Evolutionary conservation across 2,888 invertebrate genomes (phyloP).

Genomic region (Rhingia rostrata): DNA sequence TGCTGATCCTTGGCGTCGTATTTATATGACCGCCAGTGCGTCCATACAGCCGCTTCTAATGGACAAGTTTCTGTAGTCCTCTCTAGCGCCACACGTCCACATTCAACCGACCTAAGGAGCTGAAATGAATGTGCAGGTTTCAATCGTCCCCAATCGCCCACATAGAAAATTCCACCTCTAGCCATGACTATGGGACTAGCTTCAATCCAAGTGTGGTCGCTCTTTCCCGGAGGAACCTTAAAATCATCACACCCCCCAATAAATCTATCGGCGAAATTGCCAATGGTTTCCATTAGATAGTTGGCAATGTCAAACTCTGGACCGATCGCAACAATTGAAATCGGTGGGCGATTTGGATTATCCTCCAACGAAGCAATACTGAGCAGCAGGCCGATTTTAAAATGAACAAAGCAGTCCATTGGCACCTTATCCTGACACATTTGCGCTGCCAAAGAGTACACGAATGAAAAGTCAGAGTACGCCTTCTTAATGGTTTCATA

Average conservation of each 20-base stretch:
- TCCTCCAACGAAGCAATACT: conserved; percentile 82
- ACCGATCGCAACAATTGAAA: conserved; percentile 80
- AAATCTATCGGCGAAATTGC: conserved; percentile 80
- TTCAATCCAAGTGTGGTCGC: conserved; percentile 78
- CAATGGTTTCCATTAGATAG: conserved; percentile 78
- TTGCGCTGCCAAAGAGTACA: conserved; percentile 82
- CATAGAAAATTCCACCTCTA: conserved; percentile 81
- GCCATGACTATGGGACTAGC: conserved; percentile 81
- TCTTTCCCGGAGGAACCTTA: conserved; percentile 72
- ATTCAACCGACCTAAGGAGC: conserved; percentile 78
- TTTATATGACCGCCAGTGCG: conserved; percentile 80
- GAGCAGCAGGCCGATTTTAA: conserved; percentile 82
- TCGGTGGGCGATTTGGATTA: conserved; percentile 78
- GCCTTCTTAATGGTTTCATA: conserved; percentile 77
- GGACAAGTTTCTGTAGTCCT: conserved; percentile 75
- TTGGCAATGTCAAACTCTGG: conserved; percentile 78
- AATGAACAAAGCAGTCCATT: conserved; percentile 81
- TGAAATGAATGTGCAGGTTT: conserved; percentile 76
- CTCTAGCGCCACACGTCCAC: conserved; percentile 76
- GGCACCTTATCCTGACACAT: conserved; percentile 81
- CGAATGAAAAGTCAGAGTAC: conserved; percentile 82
- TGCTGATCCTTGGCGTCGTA: conserved; percentile 78
- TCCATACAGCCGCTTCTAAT: conserved; percentile 81
- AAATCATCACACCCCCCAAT: conserved; percentile 78
- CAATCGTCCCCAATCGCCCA: conserved; percentile 82